Percentiles rank a stretch among this genome's conserved stretches.
Conservation (phyloP, 2,888 invertebrate genomes). For the Tinea trinotella region DNA sequence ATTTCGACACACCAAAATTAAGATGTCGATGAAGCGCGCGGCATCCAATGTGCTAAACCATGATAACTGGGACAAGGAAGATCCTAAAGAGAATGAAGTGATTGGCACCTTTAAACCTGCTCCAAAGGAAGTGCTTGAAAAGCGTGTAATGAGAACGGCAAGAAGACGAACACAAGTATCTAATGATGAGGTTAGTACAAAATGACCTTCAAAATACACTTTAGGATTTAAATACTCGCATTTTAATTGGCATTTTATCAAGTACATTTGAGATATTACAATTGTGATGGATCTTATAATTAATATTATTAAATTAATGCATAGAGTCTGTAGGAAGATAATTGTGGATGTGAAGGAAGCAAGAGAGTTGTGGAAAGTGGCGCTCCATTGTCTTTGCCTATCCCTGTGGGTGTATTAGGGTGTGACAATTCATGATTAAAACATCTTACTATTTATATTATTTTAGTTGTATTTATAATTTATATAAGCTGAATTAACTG, state of each 20-base stretch:
- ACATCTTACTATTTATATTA: too few species aligned
- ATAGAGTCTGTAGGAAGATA: too few species aligned
- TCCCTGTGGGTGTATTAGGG: too few species aligned
- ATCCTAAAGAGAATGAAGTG: constrained; percentile 76
- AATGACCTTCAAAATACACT: background rate
- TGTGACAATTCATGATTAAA: too few species aligned
- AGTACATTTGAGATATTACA: background rate
- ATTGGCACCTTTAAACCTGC: constrained; percentile 79
- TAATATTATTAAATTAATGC: background rate
- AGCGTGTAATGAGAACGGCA: constrained; percentile 85
- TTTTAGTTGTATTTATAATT: too few species aligned
- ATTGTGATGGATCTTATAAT: background rate
- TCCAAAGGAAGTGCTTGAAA: constrained; percentile 78
- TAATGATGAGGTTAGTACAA: constrained; percentile 35
- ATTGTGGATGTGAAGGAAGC: too few species aligned
- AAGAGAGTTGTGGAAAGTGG: too few species aligned
- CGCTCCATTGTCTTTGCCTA: too few species aligned
- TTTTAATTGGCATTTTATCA: constrained; percentile 1
- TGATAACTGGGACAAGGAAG: constrained; percentile 89
- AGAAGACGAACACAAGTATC: constrained; percentile 67
- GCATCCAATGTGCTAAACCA: constrained; percentile 84
- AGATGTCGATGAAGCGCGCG: constrained; percentile 81
- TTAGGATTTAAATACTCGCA: background rate
- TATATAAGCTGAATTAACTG: too few species aligned
- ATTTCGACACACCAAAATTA: too few species aligned